A percentile compares a stretch with the other conserved stretches of the same genome.
phyloP scores from a whole-genome alignment of 2,888 invertebrate species.

The Bruchidius siliquastri region DNA sequence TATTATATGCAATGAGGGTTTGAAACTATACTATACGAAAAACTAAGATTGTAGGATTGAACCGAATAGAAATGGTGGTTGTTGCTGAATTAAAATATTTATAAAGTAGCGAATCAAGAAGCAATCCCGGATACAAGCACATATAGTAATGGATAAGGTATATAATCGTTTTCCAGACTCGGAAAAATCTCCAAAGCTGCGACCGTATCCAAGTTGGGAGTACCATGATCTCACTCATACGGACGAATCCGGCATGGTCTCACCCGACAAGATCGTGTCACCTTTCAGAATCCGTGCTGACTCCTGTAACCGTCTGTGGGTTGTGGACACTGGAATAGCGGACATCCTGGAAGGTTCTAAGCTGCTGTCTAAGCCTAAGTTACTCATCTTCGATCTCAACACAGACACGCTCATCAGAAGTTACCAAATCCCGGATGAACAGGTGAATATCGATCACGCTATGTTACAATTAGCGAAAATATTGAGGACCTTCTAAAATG shows the following conservation, averaged over 20 bases:
- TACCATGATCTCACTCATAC: conserved; percentile 51
- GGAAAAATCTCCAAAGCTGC: conserved; percentile 62
- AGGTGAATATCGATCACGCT: conserved; percentile 49
- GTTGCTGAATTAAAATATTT: no score
- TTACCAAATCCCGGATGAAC: conserved; percentile 56
- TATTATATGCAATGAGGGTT: no score
- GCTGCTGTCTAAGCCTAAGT: conserved; percentile 52
- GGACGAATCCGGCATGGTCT: conserved; percentile 36
- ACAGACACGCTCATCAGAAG: conserved; percentile 66
- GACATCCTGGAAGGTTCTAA: conserved; percentile 52
- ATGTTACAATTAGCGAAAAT: no score
- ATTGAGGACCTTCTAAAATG: no score
- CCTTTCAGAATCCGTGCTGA: conserved; percentile 71
- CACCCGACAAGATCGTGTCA: conserved; percentile 60
- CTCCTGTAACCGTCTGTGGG: conserved; percentile 73
- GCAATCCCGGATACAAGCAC: no score
- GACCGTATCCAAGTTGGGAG: conserved; percentile 77
- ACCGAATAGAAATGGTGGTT: no score
- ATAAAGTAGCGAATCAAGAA: no score
- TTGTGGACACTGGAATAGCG: conserved; percentile 68
- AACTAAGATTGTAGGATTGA: no score
- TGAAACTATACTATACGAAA: no score
- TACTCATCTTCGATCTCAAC: conserved; percentile 68
- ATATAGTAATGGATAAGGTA: no score
- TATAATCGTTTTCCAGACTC: conserved; percentile 53